Evolutionary conservation across 2,797 vertebrate genomes (phyloP).

Genomic region (Coendou prehensilis): DNA sequence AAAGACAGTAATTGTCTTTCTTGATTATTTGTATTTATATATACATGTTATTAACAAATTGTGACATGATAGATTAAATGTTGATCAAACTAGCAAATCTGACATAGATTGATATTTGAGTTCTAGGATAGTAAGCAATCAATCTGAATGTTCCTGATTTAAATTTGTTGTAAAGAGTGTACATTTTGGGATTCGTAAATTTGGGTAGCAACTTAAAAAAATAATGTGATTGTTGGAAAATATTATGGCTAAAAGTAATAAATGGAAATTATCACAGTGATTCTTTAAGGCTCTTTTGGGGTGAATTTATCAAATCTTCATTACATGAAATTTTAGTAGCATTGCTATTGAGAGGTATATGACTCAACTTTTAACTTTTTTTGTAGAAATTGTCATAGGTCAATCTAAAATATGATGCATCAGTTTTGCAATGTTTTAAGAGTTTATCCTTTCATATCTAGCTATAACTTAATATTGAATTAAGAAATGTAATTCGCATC

Average conservation of each 20-base stretch:
- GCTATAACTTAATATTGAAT: background rate
- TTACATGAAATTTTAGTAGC: background rate
- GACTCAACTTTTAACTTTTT: background rate
- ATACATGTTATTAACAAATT: background rate
- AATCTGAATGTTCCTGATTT: background rate
- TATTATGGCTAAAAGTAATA: background rate
- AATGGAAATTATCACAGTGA: background rate
- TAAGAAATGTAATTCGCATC: background rate
- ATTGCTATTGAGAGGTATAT: background rate
- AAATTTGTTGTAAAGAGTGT: background rate
- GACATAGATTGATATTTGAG: background rate
- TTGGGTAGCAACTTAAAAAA: background rate
- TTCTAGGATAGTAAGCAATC: background rate
- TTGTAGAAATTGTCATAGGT: slow-evolving; percentile 4
- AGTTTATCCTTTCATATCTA: background rate
- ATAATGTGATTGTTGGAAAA: background rate
- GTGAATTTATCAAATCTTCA: background rate
- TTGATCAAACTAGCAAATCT: background rate
- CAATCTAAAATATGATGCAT: background rate
- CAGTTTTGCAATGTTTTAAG: background rate
- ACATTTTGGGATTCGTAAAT: background rate
- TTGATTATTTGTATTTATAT: background rate
- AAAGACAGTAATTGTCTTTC: background rate
- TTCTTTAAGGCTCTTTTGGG: background rate
- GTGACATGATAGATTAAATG: background rate